Percentiles rank a stretch among this genome's conserved stretches.
Conservation (phyloP, 1,140 invertebrate species). For the Magallana gigas region DNA sequence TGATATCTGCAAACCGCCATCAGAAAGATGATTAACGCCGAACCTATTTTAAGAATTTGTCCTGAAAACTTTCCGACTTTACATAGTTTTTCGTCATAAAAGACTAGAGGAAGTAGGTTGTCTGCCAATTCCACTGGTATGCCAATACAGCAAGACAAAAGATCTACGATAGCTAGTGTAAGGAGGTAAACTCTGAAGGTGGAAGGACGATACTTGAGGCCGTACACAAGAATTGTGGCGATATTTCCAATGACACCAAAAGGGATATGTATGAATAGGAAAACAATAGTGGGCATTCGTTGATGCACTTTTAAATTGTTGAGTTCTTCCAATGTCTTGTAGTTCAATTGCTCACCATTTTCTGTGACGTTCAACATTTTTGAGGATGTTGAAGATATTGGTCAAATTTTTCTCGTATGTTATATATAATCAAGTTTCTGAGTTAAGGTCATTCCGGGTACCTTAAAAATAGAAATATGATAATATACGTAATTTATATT, state of each 20-base stretch:
- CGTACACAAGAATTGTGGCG: slow-evolving; percentile 69
- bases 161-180: slow-evolving; percentile 66
- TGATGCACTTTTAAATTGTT: slow-evolving; percentile 8
- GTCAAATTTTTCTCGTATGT: no score
- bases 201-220: slow-evolving; percentile 63
- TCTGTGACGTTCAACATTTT: no score
- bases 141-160: slow-evolving; percentile 67
- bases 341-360: no score
- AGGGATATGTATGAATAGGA: slow-evolving; percentile 59
- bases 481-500: no score
- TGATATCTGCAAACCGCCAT: slow-evolving; percentile 71
- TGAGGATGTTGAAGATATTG: no score
- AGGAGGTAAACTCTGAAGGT: slow-evolving; percentile 70
- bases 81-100: slow-evolving; percentile 63
- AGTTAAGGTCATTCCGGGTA: no score
- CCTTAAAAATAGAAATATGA: no score
- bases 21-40: slow-evolving; percentile 62
- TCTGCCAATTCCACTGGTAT: slow-evolving; percentile 69
- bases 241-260: slow-evolving; percentile 71
- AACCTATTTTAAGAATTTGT: slow-evolving; percentile 66
- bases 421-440: no score
- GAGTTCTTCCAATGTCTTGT: not conserved
- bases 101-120: slow-evolving; percentile 64
- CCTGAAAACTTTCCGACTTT: slow-evolving; percentile 67
- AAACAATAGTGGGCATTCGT: slow-evolving; percentile 52